Evolutionary conservation across 2,113 vertebrate genomes (phyloP).

Genomic region (Coptodon rendalli): DNA sequence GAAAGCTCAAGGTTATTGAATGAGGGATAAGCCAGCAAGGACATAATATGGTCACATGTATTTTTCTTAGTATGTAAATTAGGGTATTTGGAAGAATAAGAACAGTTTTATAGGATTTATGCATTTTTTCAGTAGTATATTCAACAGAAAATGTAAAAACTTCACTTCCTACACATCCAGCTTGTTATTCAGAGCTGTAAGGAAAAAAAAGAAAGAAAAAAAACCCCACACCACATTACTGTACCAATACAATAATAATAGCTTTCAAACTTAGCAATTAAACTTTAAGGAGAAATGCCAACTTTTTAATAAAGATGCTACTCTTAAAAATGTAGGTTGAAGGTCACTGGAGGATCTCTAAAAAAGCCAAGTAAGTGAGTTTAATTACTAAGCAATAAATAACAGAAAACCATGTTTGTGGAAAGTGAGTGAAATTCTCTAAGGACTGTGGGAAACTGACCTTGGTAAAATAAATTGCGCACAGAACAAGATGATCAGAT

Average conservation of each 20-base stretch:
- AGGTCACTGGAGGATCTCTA: neutral
- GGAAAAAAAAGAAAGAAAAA: neutral
- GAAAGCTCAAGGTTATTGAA: conserved; percentile 27
- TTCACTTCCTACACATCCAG: neutral
- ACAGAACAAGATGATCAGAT: neutral
- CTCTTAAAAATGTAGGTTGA: neutral
- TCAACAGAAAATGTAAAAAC: neutral
- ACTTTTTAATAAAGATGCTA: neutral
- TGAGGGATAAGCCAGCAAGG: neutral
- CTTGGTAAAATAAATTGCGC: neutral
- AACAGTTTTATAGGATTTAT: neutral
- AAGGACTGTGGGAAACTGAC: neutral
- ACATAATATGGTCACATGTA: neutral
- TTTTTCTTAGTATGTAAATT: conserved; percentile 12
- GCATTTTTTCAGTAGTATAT: neutral
- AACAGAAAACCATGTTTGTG: neutral
- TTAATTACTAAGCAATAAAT: neutral
- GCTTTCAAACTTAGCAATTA: neutral
- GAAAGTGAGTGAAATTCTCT: neutral
- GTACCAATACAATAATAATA: neutral
- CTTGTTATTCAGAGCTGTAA: neutral
- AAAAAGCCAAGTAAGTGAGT: neutral
- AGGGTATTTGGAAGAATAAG: neutral
- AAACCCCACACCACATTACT: neutral
- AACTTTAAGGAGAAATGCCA: neutral